A percentile compares a stretch with the other conserved stretches of the same genome.
Conservation (phyloP, 2,113 vertebrate genomes). For the Thamnophis sirtalis region DNA sequence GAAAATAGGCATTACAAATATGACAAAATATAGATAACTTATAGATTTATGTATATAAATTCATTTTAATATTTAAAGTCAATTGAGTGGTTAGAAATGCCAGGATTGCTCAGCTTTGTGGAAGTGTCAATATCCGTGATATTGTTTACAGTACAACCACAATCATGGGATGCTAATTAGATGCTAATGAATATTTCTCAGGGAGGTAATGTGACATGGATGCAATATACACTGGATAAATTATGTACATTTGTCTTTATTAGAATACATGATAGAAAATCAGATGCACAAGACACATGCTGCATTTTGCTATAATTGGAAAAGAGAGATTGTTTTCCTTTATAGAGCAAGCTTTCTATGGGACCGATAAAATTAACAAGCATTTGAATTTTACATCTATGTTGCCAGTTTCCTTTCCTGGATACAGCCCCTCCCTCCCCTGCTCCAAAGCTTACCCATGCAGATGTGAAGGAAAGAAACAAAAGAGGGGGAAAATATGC, state of each 20-base stretch:
- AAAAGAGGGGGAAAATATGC: background rate
- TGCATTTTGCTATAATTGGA: background rate
- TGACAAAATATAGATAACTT: background rate
- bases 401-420: background rate
- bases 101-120: background rate
- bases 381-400: background rate
- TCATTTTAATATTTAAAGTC: background rate
- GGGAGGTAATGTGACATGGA: slow-evolving; percentile 21
- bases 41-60: background rate
- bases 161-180: background rate
- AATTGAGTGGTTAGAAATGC: background rate
- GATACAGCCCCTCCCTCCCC: background rate
- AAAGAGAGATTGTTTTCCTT: background rate
- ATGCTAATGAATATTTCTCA: slow-evolving; percentile 54
- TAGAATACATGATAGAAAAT: background rate
- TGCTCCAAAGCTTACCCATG: background rate
- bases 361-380: background rate
- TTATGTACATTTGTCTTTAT: background rate
- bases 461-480: background rate
- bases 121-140: background rate
- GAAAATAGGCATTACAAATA: background rate
- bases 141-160: background rate
- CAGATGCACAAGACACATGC: background rate
- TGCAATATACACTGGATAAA: background rate
- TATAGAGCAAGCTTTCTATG: background rate